These are phyloP conservation scores for Harpalus rufipes DNA, from an alignment of 2,888 invertebrate genomes.

Conservation along the genomic window DNA sequence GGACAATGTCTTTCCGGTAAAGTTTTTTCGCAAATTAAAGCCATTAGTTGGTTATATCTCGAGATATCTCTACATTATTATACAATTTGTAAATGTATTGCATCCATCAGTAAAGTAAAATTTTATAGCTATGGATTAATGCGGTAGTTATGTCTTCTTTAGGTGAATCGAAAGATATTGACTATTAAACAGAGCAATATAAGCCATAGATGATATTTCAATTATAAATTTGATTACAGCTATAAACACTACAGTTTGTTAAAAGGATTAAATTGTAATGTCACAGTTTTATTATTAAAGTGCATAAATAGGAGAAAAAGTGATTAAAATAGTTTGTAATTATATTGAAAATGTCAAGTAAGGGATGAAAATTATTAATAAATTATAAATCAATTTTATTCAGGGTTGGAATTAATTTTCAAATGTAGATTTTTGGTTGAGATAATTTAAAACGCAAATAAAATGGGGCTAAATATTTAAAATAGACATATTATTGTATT, in stretches of 20 bases:
- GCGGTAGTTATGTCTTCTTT: conserved; percentile 13
- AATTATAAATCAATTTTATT: too few relatives aligned
- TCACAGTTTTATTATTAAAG: not conserved
- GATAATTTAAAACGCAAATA: too few relatives aligned
- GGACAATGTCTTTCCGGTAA: too few relatives aligned
- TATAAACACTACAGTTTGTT: conserved; percentile 13
- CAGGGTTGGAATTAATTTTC: too few relatives aligned
- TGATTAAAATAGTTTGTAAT: too few relatives aligned
- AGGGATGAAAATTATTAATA: too few relatives aligned
- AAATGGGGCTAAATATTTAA: too few relatives aligned
- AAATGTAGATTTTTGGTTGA: too few relatives aligned
- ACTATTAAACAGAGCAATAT: conserved; percentile 26
- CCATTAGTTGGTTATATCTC: too few relatives aligned
- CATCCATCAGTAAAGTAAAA: conserved; percentile 9
- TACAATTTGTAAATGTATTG: not conserved
- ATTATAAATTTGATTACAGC: conserved; percentile 11
- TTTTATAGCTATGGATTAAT: conserved; percentile 19
- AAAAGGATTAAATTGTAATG: conserved; percentile 27
- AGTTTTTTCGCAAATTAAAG: too few relatives aligned
- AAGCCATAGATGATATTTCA: conserved; percentile 33
- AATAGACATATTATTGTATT: too few relatives aligned
- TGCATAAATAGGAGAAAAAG: not conserved
- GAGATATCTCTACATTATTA: not conserved
- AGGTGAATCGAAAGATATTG: conserved; percentile 22
- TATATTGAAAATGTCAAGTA: too few relatives aligned